Conservation (phyloP, 92 coral and sea anemone species). For the Phenganax stokvisi region DNA sequence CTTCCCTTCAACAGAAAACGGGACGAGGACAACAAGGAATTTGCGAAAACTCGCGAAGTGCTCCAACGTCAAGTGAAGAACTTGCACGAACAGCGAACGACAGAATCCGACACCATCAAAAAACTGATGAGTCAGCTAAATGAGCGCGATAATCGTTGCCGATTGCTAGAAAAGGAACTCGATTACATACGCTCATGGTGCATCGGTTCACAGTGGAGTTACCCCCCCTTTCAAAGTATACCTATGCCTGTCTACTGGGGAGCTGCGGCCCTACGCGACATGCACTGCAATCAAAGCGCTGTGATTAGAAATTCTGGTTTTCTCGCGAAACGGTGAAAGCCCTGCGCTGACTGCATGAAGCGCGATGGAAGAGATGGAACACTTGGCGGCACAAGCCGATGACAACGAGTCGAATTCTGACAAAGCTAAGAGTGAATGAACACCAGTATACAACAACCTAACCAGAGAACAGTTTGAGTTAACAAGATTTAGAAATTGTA, state of each 20-base stretch:
- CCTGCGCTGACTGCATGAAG: neutral
- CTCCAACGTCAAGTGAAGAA: conserved; percentile 31
- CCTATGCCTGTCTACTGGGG: conserved; percentile 32
- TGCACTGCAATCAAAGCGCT: conserved; percentile 36
- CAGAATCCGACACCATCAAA: conserved; percentile 49
- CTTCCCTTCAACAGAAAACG: conserved; percentile 5
- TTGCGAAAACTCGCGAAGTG: conserved; percentile 34
- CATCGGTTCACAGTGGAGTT: conserved; percentile 20
- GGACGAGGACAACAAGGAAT: conserved; percentile 34
- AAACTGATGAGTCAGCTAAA: conserved; percentile 76
- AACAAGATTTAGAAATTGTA: too few species aligned
- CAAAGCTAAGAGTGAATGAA: too few species aligned
- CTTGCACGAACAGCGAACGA: conserved; percentile 28
- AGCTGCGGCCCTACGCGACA: conserved; percentile 9
- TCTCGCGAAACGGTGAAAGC: conserved; percentile 25
- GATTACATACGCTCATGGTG: conserved; percentile 38
- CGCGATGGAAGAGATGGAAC: conserved; percentile 1
- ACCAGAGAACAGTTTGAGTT: too few species aligned
- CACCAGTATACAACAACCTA: too few species aligned
- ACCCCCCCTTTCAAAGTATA: conserved; percentile 31
- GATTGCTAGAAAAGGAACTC: conserved; percentile 73
- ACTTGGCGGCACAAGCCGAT: neutral
- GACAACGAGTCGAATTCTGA: too few species aligned
- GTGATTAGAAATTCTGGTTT: conserved; percentile 30
- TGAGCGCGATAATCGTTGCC: conserved; percentile 76